Conservation (phyloP, 2,113 vertebrate species). For the Motacilla alba region DNA sequence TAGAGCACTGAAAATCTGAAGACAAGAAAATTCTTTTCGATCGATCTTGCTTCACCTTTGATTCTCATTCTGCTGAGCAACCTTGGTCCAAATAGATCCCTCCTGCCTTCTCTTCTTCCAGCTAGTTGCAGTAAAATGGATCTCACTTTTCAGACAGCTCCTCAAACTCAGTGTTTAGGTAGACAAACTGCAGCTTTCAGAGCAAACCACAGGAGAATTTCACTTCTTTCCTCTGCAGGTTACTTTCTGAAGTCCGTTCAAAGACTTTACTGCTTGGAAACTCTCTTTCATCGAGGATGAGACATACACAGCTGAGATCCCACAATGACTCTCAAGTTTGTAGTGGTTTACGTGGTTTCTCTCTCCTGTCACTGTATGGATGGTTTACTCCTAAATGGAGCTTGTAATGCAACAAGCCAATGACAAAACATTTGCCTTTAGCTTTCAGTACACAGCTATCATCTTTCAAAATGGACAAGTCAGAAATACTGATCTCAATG, state of each 20-base stretch:
- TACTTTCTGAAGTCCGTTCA: neutral
- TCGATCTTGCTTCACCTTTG: neutral
- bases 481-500: neutral
- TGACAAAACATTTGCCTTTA: conserved; percentile 35
- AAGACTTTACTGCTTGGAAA: neutral
- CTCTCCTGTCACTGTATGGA: neutral
- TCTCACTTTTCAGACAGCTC: neutral
- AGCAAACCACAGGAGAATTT: neutral
- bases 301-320: neutral
- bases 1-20: neutral
- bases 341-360: neutral
- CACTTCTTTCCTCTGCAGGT: neutral
- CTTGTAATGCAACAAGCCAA: conserved; percentile 38
- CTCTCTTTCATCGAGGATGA: neutral
- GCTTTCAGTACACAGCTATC: neutral
- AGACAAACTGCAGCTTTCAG: neutral
- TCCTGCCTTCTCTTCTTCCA: neutral
- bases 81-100: neutral
- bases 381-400: conserved; percentile 47
- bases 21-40: neutral
- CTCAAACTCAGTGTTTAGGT: neutral
- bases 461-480: conserved; percentile 39
- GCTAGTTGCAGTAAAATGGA: neutral
- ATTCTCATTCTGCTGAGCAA: neutral
- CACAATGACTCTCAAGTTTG: neutral